Conservation (phyloP, 2,888 invertebrate species). For the Hydraecia micacea region DNA sequence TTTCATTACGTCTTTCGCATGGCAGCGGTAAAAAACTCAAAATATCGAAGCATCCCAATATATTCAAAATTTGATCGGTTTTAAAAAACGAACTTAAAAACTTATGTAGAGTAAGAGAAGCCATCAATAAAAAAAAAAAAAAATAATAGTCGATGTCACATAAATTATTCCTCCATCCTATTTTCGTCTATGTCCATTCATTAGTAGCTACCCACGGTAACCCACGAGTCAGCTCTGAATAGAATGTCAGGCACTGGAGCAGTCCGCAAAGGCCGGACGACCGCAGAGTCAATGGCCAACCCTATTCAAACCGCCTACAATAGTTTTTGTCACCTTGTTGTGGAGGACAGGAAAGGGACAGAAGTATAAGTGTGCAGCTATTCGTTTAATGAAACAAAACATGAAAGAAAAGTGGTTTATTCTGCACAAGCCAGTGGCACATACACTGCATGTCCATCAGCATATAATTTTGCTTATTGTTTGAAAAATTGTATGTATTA, state of each 20-base stretch:
- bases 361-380: constrained; percentile 42
- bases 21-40: neutral
- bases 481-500: neutral
- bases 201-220: constrained; percentile 70
- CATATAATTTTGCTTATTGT: neutral
- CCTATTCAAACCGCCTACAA: constrained; percentile 80
- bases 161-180: constrained; percentile 38
- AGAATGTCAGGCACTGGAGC: constrained; percentile 67
- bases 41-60: neutral
- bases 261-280: constrained; percentile 75
- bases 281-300: constrained; percentile 76
- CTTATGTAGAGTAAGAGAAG: neutral
- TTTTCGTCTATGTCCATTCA: constrained; percentile 52
- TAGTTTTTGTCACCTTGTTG: constrained; percentile 82
- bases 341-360: constrained; percentile 24
- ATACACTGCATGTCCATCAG: too few species aligned
- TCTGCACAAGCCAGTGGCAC: too few species aligned
- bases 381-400: neutral
- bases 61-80: neutral
- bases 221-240: constrained; percentile 68
- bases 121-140: too few species aligned
- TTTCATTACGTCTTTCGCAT: neutral
- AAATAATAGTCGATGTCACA: constrained; percentile 52
- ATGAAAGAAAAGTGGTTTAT: too few species aligned
- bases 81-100: neutral